Percentiles rank a stretch among this genome's conserved stretches.
These are phyloP conservation scores for Rhodophaea formosa DNA, from an alignment of 2,888 invertebrate species.

Conservation along the genomic window DNA sequence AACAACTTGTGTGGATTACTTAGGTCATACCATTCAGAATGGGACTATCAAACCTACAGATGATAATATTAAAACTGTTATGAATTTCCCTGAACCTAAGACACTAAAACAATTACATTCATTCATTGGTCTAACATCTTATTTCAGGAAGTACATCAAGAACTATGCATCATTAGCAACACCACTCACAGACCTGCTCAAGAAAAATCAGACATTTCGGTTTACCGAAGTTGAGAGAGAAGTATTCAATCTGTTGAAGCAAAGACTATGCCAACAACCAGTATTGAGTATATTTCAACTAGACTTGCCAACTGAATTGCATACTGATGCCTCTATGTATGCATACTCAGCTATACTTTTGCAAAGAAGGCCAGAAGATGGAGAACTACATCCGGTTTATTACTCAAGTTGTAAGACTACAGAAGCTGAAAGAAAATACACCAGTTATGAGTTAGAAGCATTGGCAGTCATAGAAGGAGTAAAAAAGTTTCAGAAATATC, in stretches of 20 bases:
- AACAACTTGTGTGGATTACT: constrained; percentile 12
- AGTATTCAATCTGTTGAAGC: constrained; percentile 24
- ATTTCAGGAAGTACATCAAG: constrained; percentile 35
- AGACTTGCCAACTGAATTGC: constrained; percentile 24
- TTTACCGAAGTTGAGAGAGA: constrained; percentile 22
- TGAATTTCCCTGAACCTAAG: constrained; percentile 26
- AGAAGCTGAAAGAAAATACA: neutral
- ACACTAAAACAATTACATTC: constrained; percentile 28
- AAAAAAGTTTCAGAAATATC: constrained; percentile 23
- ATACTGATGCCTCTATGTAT: constrained; percentile 25
- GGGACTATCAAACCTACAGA: constrained; percentile 26
- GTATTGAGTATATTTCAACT: constrained; percentile 30
- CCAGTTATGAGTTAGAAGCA: constrained; percentile 3
- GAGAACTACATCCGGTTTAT: constrained; percentile 19
- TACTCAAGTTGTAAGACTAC: constrained; percentile 15
- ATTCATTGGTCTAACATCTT: constrained; percentile 30
- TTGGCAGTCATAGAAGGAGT: constrained; percentile 18
- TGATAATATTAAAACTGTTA: constrained; percentile 28
- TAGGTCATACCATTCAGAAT: constrained; percentile 28
- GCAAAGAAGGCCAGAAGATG: constrained; percentile 14
- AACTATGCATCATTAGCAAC: constrained; percentile 32
- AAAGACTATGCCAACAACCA: constrained; percentile 22
- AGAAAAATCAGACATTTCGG: constrained; percentile 24
- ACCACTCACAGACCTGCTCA: constrained; percentile 30
- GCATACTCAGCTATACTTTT: constrained; percentile 23